Evolutionary conservation across 92 coral and sea anemone genomes (phyloP), one percentile per base, ranked within the genome.

Genomic region (Blastomussa wellsi): DNA sequence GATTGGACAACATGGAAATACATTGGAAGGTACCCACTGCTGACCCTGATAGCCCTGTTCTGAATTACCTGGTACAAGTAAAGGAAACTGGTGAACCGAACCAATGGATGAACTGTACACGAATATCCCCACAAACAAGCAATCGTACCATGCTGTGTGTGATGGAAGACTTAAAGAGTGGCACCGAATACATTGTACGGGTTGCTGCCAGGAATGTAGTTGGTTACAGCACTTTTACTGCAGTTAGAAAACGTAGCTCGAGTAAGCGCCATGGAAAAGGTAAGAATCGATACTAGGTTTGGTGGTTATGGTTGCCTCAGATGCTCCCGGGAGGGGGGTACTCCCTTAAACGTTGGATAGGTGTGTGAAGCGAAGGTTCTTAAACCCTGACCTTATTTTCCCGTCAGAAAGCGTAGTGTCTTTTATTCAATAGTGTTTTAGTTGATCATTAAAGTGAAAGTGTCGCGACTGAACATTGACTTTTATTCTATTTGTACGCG

Each of bases 181-280:
- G 48, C 57, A 80, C 82, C 15, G 84, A 74, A 0, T 92, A 92
- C 82, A 37, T 75, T 38, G 89, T 89, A 13, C 86, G 80, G 57
- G 70, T 89, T 12, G 44, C 83, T 14, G 95, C 95, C 1, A 38
- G 29, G 60, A 92, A 89, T 83, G 67, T 51, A 55, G 89, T 82
- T 17, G 94, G 94, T 32, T 71, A 80, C 69, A 72, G 92, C 47
- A 7, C 24, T 35, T 74, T 74, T 33, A 82, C 86, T 44, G 57
- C 19, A 24, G n/a, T n/a, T n/a, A n/a, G n/a, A n/a, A 72, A 28
- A 22, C 70, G 72, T 28, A 74, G 38, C 31, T 72, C 79, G 29
- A 72, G 79, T 15, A 13, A 72, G 19, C 66, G n/a, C n/a, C n/a
- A 12, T 7, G 29, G 19, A 28, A 69, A 38, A 80, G 84, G 84